phyloP scores from a whole-genome alignment of 2,113 vertebrate species.

The Sebastes schlegelii region DNA sequence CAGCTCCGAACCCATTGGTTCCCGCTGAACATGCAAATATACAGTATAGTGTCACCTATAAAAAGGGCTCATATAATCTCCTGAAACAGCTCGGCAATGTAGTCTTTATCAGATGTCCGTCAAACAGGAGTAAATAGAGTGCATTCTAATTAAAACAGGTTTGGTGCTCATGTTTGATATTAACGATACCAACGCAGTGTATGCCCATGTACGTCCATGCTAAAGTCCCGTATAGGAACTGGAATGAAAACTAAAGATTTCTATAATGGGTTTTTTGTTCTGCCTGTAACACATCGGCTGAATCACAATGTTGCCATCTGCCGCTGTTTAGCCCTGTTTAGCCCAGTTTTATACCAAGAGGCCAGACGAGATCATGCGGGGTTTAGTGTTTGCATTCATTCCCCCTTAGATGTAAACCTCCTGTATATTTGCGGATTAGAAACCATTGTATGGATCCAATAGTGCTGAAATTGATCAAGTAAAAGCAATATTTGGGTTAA shows the following conservation, averaged over 20 bases:
- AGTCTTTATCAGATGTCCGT: background rate
- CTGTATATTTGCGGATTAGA: constrained; percentile 4
- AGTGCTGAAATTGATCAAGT: background rate
- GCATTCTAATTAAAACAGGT: no score
- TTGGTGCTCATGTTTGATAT: no score
- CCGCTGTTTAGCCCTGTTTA: constrained; percentile 68
- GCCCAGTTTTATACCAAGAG: constrained; percentile 59
- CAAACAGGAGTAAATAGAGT: no score
- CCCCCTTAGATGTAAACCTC: background rate
- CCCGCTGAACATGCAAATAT: background rate
- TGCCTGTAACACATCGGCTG: constrained; percentile 1
- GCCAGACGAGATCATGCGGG: constrained; percentile 8
- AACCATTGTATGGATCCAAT: background rate
- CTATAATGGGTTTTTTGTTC: background rate
- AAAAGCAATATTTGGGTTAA: no score
- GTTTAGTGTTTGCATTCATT: constrained; percentile 51
- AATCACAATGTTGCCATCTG: constrained; percentile 67
- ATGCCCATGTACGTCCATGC: no score
- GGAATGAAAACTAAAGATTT: background rate
- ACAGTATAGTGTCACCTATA: background rate
- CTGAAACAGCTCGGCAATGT: background rate
- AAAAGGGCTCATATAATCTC: no score
- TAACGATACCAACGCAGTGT: no score
- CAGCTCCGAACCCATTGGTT: background rate
- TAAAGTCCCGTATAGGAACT: no score